phyloP scores from a whole-genome alignment of 2,797 vertebrate species.

The Aeoliscus strigatus region DNA sequence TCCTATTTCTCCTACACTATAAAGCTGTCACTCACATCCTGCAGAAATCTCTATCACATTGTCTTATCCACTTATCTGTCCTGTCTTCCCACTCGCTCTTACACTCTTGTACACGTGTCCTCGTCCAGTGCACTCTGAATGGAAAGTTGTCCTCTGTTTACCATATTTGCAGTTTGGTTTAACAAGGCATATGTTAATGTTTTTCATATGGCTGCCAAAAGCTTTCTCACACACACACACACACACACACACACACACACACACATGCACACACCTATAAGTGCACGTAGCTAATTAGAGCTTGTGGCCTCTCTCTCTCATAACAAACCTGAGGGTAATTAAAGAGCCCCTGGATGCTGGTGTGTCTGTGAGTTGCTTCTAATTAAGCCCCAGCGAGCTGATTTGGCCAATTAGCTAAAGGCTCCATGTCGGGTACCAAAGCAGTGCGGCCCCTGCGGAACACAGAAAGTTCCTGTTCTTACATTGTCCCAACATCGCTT shows the following conservation, averaged over 20 bases:
- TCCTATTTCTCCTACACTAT: slow-evolving; percentile 25
- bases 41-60: slow-evolving; percentile 37
- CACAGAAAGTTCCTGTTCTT: slow-evolving; percentile 65
- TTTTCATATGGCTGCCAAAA: slow-evolving; percentile 31
- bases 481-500: slow-evolving; percentile 51
- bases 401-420: slow-evolving; percentile 79
- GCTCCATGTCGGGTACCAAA: slow-evolving; percentile 64
- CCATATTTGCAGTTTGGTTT: slow-evolving; percentile 37
- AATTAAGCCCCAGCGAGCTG: slow-evolving; percentile 79
- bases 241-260: slow-evolving; percentile 6
- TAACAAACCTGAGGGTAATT: slow-evolving; percentile 76
- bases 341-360: slow-evolving; percentile 73
- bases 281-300: slow-evolving; percentile 69
- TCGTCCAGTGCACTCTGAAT: slow-evolving; percentile 16
- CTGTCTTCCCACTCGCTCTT: slow-evolving; percentile 6
- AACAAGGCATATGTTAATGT: slow-evolving; percentile 40
- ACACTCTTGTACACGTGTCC: not conserved
- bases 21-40: slow-evolving; percentile 39
- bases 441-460: slow-evolving; percentile 60
- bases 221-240: slow-evolving; percentile 24
- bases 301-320: slow-evolving; percentile 64
- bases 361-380: slow-evolving; percentile 67
- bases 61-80: slow-evolving; percentile 34
- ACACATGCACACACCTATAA: slow-evolving; percentile 14
- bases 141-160: slow-evolving; percentile 39